Evolutionary conservation across 2,113 vertebrate species (phyloP).

Genomic region (Sylvilagus bachmani): DNA sequence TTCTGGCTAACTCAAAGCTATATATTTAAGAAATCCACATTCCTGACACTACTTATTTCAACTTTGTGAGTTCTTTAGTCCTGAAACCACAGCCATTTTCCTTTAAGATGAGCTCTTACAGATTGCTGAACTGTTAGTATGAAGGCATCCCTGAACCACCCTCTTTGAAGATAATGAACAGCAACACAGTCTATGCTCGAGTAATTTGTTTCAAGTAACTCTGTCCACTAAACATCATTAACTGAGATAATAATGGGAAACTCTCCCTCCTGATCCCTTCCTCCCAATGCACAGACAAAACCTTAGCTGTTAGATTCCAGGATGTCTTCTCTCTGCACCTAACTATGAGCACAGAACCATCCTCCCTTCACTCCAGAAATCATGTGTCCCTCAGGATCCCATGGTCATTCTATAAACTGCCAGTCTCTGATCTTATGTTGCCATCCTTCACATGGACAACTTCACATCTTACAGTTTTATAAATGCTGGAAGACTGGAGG

Average conservation of each 20-base stretch:
- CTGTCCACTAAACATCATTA: not conserved
- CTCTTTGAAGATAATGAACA: fast-evolving
- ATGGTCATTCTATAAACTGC: not conserved
- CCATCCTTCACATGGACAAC: not conserved
- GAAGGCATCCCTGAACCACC: not conserved
- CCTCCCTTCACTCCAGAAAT: not conserved
- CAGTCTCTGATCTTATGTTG: not conserved
- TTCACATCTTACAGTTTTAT: not conserved
- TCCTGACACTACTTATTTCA: not conserved
- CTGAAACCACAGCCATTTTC: fast-evolving
- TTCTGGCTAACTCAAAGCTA: not conserved
- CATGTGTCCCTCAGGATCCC: not conserved
- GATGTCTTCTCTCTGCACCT: not conserved
- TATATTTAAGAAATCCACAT: not conserved
- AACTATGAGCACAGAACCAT: not conserved
- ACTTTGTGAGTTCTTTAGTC: not conserved
- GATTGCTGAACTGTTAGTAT: not conserved
- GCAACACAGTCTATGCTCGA: not conserved
- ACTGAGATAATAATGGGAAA: fast-evolving
- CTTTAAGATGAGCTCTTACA: not conserved
- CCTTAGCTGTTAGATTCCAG: not conserved
- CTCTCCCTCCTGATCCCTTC: not conserved
- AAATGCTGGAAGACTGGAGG: not conserved
- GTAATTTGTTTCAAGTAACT: fast-evolving
- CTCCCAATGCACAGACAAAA: fast-evolving